These are phyloP conservation scores for Syngnathus rostellatus DNA, from an alignment of 2,797 vertebrate species.

Conservation along the genomic window DNA sequence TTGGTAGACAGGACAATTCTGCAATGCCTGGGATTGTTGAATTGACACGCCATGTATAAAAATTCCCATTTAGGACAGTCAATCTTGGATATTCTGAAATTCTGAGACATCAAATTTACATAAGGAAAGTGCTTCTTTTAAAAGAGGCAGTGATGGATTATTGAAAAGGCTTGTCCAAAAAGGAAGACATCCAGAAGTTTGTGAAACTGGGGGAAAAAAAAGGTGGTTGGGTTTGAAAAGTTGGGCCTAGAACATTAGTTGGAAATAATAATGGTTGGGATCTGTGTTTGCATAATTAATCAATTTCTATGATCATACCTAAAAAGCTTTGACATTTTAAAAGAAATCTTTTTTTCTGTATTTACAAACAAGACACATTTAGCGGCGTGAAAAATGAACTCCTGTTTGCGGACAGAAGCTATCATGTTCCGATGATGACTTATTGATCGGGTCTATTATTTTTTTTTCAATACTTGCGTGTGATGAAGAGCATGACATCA, in stretches of 20 bases:
- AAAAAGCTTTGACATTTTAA: no score
- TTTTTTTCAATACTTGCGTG: not conserved
- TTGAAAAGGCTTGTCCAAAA: not conserved
- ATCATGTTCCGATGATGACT: not conserved
- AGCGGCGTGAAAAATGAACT: not conserved
- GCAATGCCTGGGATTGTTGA: not conserved
- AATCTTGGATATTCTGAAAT: not conserved
- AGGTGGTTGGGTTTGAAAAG: not conserved
- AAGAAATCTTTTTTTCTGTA: not conserved
- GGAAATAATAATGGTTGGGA: not conserved
- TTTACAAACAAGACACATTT: not conserved
- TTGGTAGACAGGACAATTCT: no score
- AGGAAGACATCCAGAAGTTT: not conserved
- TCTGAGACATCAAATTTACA: not conserved
- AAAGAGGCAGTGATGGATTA: not conserved
- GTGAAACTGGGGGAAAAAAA: not conserved
- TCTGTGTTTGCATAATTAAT: not conserved
- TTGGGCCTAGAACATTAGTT: not conserved
- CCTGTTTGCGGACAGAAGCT: not conserved
- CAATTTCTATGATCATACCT: no score
- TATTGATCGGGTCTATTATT: not conserved
- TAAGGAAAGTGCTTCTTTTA: not conserved
- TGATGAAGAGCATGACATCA: not conserved
- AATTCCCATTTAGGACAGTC: not conserved
- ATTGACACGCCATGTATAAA: not conserved